Conservation (phyloP, 2,113 vertebrate genomes). For the Thunnus maccoyii region DNA sequence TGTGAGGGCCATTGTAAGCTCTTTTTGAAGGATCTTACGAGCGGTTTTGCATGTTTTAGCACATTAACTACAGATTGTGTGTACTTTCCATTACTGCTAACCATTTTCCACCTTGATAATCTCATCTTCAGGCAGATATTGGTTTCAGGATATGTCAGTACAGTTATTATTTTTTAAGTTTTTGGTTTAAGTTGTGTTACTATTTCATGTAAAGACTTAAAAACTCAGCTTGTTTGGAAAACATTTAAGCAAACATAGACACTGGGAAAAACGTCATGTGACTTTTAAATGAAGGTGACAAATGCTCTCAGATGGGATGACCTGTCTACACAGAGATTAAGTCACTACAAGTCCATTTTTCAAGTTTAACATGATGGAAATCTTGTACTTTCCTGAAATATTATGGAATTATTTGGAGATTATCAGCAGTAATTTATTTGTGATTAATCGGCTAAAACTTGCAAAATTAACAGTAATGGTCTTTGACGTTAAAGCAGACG, state of each 20-base stretch:
- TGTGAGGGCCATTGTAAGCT: constrained; percentile 17
- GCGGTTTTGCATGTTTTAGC: constrained; percentile 52
- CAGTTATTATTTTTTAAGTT: not conserved
- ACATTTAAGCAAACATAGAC: too few species aligned
- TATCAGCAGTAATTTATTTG: not conserved
- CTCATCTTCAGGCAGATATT: not conserved
- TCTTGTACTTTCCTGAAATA: not conserved
- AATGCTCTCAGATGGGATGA: not conserved
- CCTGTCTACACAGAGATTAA: not conserved
- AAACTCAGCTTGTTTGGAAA: too few species aligned
- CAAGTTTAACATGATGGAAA: not conserved
- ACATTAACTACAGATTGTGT: constrained; percentile 7
- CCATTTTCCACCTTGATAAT: not conserved
- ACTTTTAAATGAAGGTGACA: not conserved
- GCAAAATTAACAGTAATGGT: constrained; percentile 14
- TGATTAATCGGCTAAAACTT: constrained; percentile 47
- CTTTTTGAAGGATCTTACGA: constrained; percentile 14
- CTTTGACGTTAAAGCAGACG: constrained; percentile 31
- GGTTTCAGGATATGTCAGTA: not conserved
- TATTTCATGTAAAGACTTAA: too few species aligned
- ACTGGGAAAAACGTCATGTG: not conserved
- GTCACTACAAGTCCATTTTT: not conserved
- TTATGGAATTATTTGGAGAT: not conserved
- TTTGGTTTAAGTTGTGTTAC: too few species aligned
- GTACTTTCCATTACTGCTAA: not conserved